Conservation (phyloP, 2,888 invertebrate genomes). For the Brenthis ino region DNA sequence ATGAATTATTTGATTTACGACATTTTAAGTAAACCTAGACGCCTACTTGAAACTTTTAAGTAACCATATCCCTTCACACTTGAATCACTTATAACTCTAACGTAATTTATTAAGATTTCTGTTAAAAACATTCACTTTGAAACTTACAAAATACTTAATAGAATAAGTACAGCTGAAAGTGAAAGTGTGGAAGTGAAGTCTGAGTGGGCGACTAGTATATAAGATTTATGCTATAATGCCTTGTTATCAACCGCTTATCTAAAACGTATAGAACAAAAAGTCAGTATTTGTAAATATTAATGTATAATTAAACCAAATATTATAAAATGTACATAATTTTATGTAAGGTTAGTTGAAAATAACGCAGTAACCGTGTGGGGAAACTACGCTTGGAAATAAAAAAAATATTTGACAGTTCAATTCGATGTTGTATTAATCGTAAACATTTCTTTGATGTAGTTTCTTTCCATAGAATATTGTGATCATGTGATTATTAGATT, state of each 20-base stretch:
- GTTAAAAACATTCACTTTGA: neutral
- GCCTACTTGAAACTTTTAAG: too few relatives aligned
- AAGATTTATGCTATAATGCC: neutral
- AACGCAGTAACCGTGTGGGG: constrained; percentile 77
- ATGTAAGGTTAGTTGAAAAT: constrained; percentile 39
- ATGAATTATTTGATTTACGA: too few relatives aligned
- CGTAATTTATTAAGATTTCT: neutral
- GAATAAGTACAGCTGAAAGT: neutral
- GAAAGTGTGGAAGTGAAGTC: neutral
- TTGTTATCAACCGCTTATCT: neutral
- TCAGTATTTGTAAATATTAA: constrained; percentile 65
- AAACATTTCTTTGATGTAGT: constrained; percentile 72
- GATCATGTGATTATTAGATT: constrained; percentile 39
- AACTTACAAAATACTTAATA: neutral
- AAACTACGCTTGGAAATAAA: constrained; percentile 80
- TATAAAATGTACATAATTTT: constrained; percentile 32
- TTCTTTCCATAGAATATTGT: constrained; percentile 70
- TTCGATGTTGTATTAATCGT: constrained; percentile 69
- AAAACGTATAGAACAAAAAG: constrained; percentile 32
- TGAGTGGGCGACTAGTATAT: constrained; percentile 7
- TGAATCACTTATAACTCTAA: too few relatives aligned
- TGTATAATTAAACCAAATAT: constrained; percentile 43
- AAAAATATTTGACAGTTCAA: constrained; percentile 69
- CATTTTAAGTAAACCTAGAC: too few relatives aligned
- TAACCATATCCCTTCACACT: too few relatives aligned